Conservation (phyloP, 2,113 vertebrate genomes). For the Rhinolophus ferrumequinum region DNA sequence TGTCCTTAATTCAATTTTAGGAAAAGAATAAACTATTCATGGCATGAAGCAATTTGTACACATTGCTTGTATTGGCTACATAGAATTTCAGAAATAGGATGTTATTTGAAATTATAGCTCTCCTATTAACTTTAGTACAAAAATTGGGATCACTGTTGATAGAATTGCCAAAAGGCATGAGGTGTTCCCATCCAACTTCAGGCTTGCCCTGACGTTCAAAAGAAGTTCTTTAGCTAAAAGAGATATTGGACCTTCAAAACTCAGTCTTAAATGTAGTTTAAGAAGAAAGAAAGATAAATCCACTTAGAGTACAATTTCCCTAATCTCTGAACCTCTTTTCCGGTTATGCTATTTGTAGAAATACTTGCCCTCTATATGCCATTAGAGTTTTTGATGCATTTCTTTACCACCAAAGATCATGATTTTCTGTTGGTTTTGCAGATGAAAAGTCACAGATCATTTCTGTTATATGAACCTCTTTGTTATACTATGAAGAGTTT, state of each 20-base stretch:
- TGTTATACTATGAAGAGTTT: background rate
- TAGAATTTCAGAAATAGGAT: background rate
- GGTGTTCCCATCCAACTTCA: background rate
- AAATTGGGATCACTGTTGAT: background rate
- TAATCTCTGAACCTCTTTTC: background rate
- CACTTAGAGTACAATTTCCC: background rate
- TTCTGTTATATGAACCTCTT: slow-evolving; percentile 27
- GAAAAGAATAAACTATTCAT: background rate
- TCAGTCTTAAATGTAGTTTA: background rate
- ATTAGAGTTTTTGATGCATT: slow-evolving; percentile 21
- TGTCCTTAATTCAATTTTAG: background rate
- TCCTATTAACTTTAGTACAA: background rate
- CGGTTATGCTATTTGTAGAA: background rate
- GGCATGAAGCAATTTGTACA: background rate
- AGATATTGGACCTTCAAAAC: background rate
- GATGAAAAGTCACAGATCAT: background rate
- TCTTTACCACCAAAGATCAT: background rate
- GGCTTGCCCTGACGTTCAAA: background rate
- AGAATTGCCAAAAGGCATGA: background rate
- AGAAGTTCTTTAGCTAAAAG: background rate
- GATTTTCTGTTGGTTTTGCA: background rate
- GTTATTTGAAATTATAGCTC: background rate
- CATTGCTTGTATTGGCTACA: background rate
- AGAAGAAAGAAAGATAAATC: background rate
- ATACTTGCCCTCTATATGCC: background rate